Evolutionary conservation across 2,888 invertebrate species (phyloP).

Genomic region (Muschampia plurimacula): DNA sequence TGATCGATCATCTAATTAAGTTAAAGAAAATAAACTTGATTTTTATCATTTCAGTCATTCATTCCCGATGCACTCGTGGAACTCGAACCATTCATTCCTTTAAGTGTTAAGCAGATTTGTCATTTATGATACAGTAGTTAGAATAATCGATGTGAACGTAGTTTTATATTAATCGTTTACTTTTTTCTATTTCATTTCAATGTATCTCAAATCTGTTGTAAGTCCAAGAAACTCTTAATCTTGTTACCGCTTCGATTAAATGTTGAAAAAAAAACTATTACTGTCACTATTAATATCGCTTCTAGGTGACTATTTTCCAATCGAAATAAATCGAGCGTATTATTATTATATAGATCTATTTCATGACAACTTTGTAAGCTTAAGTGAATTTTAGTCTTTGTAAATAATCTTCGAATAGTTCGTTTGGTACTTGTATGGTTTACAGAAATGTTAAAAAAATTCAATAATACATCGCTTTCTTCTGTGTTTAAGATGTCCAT

Average conservation of each 20-base stretch:
- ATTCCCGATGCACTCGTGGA: conserved; percentile 53
- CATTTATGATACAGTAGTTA: conserved; percentile 69
- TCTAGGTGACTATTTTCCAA: conserved; percentile 72
- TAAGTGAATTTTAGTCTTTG: conserved; percentile 71
- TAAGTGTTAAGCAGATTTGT: conserved; percentile 52
- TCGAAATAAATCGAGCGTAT: conserved; percentile 57
- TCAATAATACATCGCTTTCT: conserved; percentile 56
- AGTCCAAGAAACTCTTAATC: conserved; percentile 66
- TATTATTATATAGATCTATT: conserved; percentile 53
- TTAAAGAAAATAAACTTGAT: neutral
- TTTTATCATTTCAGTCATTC: conserved; percentile 40
- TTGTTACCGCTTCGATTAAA: conserved; percentile 72
- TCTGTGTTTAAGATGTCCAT: conserved; percentile 57
- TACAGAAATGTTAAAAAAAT: conserved; percentile 51
- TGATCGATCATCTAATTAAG: neutral
- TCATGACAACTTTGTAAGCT: conserved; percentile 67
- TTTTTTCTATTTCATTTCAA: conserved; percentile 53
- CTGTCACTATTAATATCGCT: conserved; percentile 74
- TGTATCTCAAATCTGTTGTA: conserved; percentile 58
- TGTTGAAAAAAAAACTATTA: conserved; percentile 63
- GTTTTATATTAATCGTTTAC: conserved; percentile 66
- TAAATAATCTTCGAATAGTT: conserved; percentile 70
- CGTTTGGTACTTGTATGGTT: conserved; percentile 60
- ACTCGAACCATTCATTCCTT: conserved; percentile 41
- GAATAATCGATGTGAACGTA: conserved; percentile 74